Conservation (phyloP, 2,797 vertebrate species). For the Sternarchorhynchus goeldii region DNA sequence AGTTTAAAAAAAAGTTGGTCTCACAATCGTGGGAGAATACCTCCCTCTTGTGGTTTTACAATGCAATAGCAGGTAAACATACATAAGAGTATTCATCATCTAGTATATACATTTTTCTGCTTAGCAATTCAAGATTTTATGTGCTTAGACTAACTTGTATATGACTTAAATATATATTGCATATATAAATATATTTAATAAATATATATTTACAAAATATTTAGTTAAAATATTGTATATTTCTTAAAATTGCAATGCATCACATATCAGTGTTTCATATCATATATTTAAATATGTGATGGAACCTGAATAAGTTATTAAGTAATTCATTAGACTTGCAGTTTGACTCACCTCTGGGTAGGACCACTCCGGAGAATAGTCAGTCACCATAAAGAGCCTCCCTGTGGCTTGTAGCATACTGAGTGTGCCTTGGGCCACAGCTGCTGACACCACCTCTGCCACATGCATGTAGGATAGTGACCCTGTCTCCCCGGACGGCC, state of each 20-base stretch:
- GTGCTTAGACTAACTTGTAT: too few relatives aligned
- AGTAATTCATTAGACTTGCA: too few relatives aligned
- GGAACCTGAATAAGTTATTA: too few relatives aligned
- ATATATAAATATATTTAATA: too few relatives aligned
- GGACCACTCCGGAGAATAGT: slow-evolving; percentile 99
- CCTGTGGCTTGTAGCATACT: slow-evolving; percentile 95
- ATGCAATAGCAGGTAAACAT: slow-evolving; percentile 24
- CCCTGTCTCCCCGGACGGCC: slow-evolving; percentile 80
- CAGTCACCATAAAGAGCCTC: slow-evolving; percentile 97
- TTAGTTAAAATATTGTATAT: too few relatives aligned
- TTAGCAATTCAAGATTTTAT: slow-evolving; percentile 5
- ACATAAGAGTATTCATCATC: not conserved
- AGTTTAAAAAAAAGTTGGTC: not conserved
- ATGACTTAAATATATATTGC: too few relatives aligned
- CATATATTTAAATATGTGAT: not conserved
- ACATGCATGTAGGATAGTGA: slow-evolving; percentile 97
- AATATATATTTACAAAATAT: too few relatives aligned
- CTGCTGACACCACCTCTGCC: slow-evolving; percentile 93
- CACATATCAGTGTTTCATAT: not conserved
- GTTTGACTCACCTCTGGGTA: slow-evolving; percentile 91
- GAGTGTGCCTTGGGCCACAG: slow-evolving; percentile 88
- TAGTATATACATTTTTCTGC: not conserved
- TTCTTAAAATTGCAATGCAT: too few relatives aligned
- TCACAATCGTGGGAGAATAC: not conserved
- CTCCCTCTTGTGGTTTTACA: slow-evolving; percentile 52